Evolutionary conservation across 1,140 invertebrate species (phyloP).

Genomic region (Eumaeus atala): DNA sequence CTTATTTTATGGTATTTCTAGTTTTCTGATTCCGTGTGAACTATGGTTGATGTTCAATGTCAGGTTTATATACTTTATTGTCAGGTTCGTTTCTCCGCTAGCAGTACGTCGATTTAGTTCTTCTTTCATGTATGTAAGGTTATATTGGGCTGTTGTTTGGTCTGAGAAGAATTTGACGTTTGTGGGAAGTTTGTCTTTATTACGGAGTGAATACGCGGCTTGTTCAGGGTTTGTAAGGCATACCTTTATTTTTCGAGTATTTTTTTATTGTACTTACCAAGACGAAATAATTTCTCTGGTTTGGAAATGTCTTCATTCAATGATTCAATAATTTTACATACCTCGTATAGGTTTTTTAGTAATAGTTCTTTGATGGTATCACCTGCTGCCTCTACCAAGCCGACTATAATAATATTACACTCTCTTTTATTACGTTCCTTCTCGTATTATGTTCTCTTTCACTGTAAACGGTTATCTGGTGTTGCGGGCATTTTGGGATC

Average conservation of each 20-base stretch:
- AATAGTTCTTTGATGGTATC: too few relatives aligned
- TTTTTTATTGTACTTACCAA: too few relatives aligned
- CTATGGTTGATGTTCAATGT: not conserved
- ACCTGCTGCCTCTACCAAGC: not conserved
- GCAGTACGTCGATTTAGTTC: not conserved
- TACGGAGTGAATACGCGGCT: too few relatives aligned
- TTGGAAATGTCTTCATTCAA: too few relatives aligned
- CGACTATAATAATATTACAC: slow-evolving; percentile 21
- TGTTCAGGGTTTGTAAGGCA: too few relatives aligned
- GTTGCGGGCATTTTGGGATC: not conserved
- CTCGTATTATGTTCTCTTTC: slow-evolving; percentile 21
- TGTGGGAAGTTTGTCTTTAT: too few relatives aligned
- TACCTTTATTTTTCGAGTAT: too few relatives aligned
- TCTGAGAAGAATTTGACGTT: too few relatives aligned
- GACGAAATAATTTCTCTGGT: too few relatives aligned
- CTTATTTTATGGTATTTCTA: not conserved
- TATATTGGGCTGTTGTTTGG: too few relatives aligned
- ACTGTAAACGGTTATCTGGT: not conserved
- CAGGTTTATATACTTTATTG: slow-evolving; percentile 4
- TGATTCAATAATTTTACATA: too few relatives aligned
- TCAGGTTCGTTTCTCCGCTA: not conserved
- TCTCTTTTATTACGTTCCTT: slow-evolving; percentile 13
- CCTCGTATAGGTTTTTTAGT: too few relatives aligned
- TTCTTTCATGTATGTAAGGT: not conserved
- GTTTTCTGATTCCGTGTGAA: slow-evolving; percentile 6